These are phyloP conservation scores for Xerus inauris DNA, from an alignment of 2,113 vertebrate genomes.

Conservation along the genomic window DNA sequence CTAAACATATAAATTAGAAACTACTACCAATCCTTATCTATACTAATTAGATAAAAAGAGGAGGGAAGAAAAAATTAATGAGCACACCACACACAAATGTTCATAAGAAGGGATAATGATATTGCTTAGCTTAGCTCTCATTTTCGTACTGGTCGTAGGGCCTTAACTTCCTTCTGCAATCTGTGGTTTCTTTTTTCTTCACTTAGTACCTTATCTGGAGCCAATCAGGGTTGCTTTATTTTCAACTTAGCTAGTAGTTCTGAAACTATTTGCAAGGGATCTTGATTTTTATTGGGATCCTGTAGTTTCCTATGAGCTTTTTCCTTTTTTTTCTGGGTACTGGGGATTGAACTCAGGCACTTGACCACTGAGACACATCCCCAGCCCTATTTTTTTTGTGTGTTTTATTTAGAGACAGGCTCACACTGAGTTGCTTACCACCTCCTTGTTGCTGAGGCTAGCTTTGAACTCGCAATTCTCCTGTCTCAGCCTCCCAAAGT, in stretches of 20 bases:
- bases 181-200: background rate
- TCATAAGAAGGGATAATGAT: background rate
- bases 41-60: background rate
- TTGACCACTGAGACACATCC: too few species aligned
- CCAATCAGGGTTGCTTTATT: background rate
- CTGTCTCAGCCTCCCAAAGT: too few species aligned
- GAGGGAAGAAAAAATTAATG: background rate
- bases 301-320: background rate
- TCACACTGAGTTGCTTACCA: too few species aligned
- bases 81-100: background rate
- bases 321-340: too few species aligned
- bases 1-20: background rate
- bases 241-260: background rate
- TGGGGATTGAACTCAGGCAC: too few species aligned
- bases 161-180: background rate
- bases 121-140: background rate
- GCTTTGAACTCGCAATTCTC: too few species aligned
- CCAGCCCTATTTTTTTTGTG: too few species aligned
- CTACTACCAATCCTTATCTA: background rate
- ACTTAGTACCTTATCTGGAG: background rate
- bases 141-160: background rate
- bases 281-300: background rate
- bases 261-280: background rate
- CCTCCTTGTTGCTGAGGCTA: too few species aligned
- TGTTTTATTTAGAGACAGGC: too few species aligned